Evolutionary conservation across 2,113 vertebrate genomes (phyloP).

Genomic region (Zapus hudsonius): DNA sequence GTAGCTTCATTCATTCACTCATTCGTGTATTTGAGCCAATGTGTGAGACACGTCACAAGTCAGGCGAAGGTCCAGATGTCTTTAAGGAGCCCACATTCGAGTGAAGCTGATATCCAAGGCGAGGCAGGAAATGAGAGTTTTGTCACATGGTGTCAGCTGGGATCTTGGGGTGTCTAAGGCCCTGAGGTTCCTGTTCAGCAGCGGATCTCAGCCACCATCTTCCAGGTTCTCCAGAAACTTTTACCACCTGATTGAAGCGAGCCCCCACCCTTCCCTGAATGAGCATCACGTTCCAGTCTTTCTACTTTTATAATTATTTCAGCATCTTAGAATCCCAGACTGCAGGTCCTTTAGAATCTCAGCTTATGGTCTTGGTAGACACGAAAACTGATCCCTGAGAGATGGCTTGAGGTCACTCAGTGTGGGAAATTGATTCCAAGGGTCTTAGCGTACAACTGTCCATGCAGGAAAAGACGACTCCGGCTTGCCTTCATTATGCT

Average conservation of each 20-base stretch:
- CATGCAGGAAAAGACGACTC: not conserved
- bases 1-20: not conserved
- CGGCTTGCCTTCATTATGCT: not conserved
- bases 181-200: not conserved
- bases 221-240: not conserved
- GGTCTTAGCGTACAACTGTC: not conserved
- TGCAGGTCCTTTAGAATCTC: not conserved
- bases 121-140: not conserved
- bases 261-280: not conserved
- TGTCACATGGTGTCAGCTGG: not conserved
- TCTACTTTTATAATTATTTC: not conserved
- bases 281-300: not conserved
- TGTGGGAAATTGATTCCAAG: not conserved
- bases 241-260: not conserved
- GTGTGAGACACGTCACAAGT: not conserved
- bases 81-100: not conserved
- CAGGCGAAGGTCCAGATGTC: not conserved
- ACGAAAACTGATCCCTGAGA: not conserved
- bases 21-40: not conserved
- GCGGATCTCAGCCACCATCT: not conserved
- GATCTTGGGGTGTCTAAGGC: not conserved
- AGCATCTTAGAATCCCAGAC: not conserved
- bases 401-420: not conserved
- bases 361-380: not conserved
- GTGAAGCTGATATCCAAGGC: not conserved